A percentile compares a stretch with the other conserved stretches of the same genome.
Evolutionary conservation across 2,113 vertebrate genomes (phyloP).

Genomic region (Ariopsis seemanni): DNA sequence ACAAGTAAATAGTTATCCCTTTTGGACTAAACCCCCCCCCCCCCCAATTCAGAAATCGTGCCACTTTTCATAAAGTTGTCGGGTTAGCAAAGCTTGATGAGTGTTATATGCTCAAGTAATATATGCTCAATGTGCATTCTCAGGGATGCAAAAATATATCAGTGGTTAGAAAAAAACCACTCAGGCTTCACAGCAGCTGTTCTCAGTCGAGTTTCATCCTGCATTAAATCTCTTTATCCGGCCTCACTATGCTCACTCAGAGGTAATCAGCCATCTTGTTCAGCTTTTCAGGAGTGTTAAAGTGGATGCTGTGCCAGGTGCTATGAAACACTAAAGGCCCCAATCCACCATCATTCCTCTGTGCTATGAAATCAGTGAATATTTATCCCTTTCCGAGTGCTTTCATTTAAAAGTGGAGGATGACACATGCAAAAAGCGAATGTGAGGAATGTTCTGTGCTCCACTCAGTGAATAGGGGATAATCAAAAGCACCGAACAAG

Average conservation of each 20-base stretch:
- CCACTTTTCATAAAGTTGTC: not conserved
- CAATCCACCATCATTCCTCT: not conserved
- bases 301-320: constrained; percentile 25
- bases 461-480: constrained; percentile 7
- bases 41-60: not conserved
- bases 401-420: not conserved
- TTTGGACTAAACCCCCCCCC: not conserved
- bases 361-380: constrained; percentile 4
- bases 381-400: constrained; percentile 10
- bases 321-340: constrained; percentile 1
- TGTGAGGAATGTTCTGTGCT: not conserved
- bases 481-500: not conserved
- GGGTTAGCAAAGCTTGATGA: not conserved
- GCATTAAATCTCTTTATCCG: not conserved
- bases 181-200: not conserved
- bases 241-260: constrained; percentile 8
- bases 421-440: not conserved
- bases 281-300: constrained; percentile 11
- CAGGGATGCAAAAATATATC: not conserved
- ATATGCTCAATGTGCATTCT: not conserved
- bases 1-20: not conserved
- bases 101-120: not conserved
- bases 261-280: constrained; percentile 29
- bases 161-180: not conserved
- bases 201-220: not conserved